Conservation (phyloP, 2,113 vertebrate genomes). For the Podarcis cretensis region DNA sequence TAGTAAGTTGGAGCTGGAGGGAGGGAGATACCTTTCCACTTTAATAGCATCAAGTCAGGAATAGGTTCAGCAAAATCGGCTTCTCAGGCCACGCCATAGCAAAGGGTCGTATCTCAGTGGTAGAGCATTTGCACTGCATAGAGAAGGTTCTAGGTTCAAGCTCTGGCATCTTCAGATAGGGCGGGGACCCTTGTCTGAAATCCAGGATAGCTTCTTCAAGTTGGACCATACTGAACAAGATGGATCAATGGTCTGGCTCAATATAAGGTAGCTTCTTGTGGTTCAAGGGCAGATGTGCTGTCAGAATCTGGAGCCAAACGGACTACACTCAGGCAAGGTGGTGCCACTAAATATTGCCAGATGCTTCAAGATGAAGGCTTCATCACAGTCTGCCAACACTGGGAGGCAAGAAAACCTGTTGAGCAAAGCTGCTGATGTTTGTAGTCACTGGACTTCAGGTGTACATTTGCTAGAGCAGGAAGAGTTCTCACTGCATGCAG, state of each 20-base stretch:
- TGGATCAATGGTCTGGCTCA: too few relatives aligned
- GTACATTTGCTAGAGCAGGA: background rate
- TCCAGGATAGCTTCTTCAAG: too few relatives aligned
- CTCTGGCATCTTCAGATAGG: too few relatives aligned
- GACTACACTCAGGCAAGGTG: background rate
- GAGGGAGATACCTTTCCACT: background rate
- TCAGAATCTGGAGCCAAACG: background rate
- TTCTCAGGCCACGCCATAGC: background rate
- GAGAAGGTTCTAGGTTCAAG: too few relatives aligned
- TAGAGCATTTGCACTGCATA: too few relatives aligned
- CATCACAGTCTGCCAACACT: background rate
- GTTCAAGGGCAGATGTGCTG: background rate
- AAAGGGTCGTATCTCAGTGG: too few relatives aligned
- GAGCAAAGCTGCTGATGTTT: background rate
- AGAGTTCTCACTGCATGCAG: background rate
- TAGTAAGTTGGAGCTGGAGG: too few relatives aligned
- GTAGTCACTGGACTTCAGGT: background rate
- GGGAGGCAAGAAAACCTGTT: background rate
- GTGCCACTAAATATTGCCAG: background rate
- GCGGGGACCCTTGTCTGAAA: too few relatives aligned
- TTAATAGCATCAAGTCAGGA: background rate
- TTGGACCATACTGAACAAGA: too few relatives aligned
- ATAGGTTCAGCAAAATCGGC: background rate
- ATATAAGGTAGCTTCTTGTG: background rate
- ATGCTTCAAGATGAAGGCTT: background rate